These are phyloP conservation scores for Dasyornis broadbenti DNA, from an alignment of 2,113 vertebrate genomes.

Conservation along the genomic window DNA sequence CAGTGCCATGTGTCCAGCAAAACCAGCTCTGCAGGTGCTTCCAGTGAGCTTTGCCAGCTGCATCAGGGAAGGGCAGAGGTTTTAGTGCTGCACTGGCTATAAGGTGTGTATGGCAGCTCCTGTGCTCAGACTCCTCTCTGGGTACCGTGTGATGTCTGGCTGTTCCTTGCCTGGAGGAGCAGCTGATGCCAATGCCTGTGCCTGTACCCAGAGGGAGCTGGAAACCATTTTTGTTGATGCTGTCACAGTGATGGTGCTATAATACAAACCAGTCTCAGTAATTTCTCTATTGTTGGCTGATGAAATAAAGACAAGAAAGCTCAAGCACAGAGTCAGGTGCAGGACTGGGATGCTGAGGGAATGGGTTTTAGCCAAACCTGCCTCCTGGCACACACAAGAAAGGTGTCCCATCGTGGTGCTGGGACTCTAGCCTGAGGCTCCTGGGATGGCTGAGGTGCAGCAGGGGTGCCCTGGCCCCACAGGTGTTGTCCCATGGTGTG, in stretches of 20 bases:
- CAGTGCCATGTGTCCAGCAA: accelerated
- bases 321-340: neutral
- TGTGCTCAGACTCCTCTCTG: accelerated
- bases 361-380: neutral
- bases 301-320: neutral
- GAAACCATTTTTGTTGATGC: neutral
- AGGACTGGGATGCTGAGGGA: neutral
- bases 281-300: neutral
- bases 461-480: accelerated
- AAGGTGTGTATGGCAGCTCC: neutral
- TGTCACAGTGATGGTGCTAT: accelerated
- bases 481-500: accelerated
- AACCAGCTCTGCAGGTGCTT: accelerated
- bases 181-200: neutral
- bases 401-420: accelerated
- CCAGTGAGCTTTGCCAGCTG: accelerated
- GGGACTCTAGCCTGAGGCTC: neutral
- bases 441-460: accelerated
- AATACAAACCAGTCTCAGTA: neutral
- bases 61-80: neutral
- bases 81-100: accelerated
- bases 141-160: accelerated
- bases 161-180: accelerated
- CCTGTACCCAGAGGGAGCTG: accelerated
- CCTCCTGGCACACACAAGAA: neutral